phyloP scores from a whole-genome alignment of 2,113 vertebrate species.

The Spea multiplicata region DNA sequence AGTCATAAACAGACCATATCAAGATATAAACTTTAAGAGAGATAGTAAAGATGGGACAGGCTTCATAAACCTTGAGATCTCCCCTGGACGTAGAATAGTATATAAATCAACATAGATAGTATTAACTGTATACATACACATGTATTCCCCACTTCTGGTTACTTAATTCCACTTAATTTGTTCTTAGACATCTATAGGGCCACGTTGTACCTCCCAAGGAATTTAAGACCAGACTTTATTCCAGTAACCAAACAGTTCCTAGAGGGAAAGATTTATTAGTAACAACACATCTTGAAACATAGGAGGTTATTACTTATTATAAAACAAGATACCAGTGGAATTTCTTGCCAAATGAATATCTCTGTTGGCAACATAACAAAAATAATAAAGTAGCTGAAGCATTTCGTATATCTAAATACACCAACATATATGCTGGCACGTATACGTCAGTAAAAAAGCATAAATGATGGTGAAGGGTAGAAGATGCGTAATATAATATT shows the following conservation, averaged over 20 bases:
- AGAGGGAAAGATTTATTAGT: not conserved
- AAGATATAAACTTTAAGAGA: slow-evolving; percentile 71
- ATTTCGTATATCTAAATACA: too few relatives aligned
- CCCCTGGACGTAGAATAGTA: slow-evolving; percentile 41
- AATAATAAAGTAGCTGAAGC: too few relatives aligned
- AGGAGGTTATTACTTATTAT: too few relatives aligned
- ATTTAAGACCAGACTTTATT: too few relatives aligned
- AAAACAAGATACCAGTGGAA: too few relatives aligned
- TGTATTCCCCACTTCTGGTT: not conserved
- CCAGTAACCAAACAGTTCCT: not conserved
- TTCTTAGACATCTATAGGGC: too few relatives aligned
- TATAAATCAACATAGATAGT: slow-evolving; percentile 59
- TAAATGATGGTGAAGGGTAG: not conserved
- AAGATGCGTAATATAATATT: not conserved
- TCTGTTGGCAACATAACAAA: too few relatives aligned
- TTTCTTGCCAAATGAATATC: too few relatives aligned
- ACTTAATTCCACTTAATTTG: too few relatives aligned
- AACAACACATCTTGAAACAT: not conserved
- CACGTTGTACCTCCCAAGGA: too few relatives aligned
- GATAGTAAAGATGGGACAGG: slow-evolving; percentile 64
- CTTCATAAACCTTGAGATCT: slow-evolving; percentile 51
- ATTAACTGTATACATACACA: slow-evolving; percentile 37
- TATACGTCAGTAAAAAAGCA: not conserved
- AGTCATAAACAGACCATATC: slow-evolving; percentile 69
- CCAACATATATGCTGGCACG: too few relatives aligned